Evolutionary conservation across 2,113 vertebrate species (phyloP), one percentile per base, ranked within the genome.

Genomic region (Callopanchax toddi): DNA sequence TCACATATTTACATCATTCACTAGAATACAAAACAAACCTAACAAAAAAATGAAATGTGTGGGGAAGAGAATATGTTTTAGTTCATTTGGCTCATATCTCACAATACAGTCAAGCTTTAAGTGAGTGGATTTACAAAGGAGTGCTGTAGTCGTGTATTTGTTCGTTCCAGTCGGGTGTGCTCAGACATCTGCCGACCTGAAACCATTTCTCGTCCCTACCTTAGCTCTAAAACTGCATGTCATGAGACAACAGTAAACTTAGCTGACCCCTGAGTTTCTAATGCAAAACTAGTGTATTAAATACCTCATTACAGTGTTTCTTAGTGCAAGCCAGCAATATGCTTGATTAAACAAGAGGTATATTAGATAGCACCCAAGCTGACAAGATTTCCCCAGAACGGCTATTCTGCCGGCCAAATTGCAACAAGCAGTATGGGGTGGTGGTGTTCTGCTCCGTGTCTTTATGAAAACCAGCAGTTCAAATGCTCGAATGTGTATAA

Each of bases 251-350:
- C 87, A 86, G 91, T 92, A 92, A 93, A 93, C 91, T 86, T 91
- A 86, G 84, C 84, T 92, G 90, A 93, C 91, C 92, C 92, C 92
- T 93, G 92, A 93, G 92, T 90, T 92, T 91, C 88, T 90, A 92
- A 91, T 89, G 89, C 86, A 90, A 91, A 91, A 87, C 90, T 91
- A 93, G 92, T 92, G 90, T 91, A 92, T 86, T 89, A 92, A 91
- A 93, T 90, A 91, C 89, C 92, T 93, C 91, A 87, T 81, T 91
- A 92, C 91, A 92, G 92, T 93, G 89, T 92, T 79, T 88, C 81
- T 91, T 93, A 93, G 92, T 93, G 92, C 91, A 93, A 92, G 91
- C 92, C 90, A 91, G 92, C 90, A 91, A 88, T 89, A 89, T 89
- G 89, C 87, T 92, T 78, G 72, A 91, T 92, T 90, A 89, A 89